A percentile compares a stretch with the other conserved stretches of the same genome.
Conservation (phyloP, 1,140 invertebrate species). For the Zaprionus taronus region DNA sequence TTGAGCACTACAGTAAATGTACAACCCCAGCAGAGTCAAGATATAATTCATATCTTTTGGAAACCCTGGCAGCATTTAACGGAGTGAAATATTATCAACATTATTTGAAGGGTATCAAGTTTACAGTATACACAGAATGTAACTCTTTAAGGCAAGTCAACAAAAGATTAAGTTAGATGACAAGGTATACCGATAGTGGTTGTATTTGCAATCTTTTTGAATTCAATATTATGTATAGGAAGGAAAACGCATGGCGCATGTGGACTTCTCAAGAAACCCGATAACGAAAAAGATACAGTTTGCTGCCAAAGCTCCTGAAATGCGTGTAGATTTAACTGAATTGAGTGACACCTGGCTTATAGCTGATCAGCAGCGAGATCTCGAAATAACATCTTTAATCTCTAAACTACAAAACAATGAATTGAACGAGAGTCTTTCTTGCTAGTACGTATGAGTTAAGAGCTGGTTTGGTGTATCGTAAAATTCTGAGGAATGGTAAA, state of each 20-base stretch:
- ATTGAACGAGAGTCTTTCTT: neutral
- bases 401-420: slow-evolving; percentile 1
- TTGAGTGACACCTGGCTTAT: neutral
- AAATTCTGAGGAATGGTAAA: neutral
- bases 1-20: too few relatives aligned
- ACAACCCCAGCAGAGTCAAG: too few relatives aligned
- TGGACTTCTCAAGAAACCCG: too few relatives aligned
- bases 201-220: neutral
- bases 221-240: too few relatives aligned
- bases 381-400: neutral
- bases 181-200: slow-evolving; percentile 35
- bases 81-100: neutral
- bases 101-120: neutral
- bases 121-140: neutral
- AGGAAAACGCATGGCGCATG: too few relatives aligned
- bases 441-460: neutral
- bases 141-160: slow-evolving; percentile 41
- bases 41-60: too few relatives aligned
- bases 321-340: too few relatives aligned
- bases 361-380: slow-evolving; percentile 5
- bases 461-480: neutral
- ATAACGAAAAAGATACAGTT: neutral
- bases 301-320: neutral
- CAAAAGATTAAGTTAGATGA: slow-evolving; percentile 24
- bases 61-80: too few relatives aligned